Evolutionary conservation across 2,797 vertebrate genomes (phyloP).

Genomic region (Oceanodroma leucorhoa): DNA sequence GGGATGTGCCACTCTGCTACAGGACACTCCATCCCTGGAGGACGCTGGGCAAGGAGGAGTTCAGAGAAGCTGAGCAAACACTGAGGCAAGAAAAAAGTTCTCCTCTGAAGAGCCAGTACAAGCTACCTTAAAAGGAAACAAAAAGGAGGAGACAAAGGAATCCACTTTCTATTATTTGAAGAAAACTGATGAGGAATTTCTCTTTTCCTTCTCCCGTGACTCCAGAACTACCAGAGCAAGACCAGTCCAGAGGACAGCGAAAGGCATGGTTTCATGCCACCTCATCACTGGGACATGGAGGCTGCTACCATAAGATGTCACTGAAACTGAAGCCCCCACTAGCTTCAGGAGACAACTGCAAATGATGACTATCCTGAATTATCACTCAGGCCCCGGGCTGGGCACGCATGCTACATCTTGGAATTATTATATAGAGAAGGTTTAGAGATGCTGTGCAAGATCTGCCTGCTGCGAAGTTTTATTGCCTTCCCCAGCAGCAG

Average conservation of each 20-base stretch:
- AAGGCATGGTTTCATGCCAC: neutral
- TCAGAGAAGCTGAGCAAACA: neutral
- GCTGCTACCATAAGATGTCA: neutral
- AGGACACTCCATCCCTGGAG: neutral
- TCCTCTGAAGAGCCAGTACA: neutral
- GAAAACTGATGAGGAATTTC: neutral
- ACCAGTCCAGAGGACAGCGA: neutral
- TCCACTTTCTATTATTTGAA: neutral
- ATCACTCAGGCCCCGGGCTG: neutral
- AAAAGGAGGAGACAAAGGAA: neutral
- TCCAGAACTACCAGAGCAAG: neutral
- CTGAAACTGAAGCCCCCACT: neutral
- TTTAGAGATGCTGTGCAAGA: neutral
- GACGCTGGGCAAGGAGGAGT: neutral
- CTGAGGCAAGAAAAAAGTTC: neutral
- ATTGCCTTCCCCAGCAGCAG: neutral
- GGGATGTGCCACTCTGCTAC: neutral
- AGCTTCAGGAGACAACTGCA: neutral
- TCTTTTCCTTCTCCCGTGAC: neutral
- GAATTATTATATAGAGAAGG: neutral
- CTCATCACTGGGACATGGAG: neutral
- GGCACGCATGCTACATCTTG: rapidly evolving
- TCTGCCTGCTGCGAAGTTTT: neutral
- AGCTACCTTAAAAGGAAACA: neutral
- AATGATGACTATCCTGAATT: neutral